These are phyloP conservation scores for Sebastiscus albofasciatus DNA, from an alignment of 2,797 vertebrate species.

Conservation along the genomic window DNA sequence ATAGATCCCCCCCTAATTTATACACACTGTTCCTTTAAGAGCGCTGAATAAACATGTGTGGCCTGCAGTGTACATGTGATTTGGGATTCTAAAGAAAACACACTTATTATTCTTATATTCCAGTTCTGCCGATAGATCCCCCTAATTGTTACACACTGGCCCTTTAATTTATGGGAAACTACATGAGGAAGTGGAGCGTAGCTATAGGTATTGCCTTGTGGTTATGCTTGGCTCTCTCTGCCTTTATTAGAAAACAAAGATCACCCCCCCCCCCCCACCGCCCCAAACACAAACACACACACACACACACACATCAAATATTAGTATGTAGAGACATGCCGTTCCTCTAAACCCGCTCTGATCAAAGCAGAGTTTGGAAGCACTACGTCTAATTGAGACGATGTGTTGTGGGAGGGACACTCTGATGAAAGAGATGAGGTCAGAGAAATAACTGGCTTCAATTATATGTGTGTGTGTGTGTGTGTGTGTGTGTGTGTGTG, in stretches of 20 bases:
- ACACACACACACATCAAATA: conserved; percentile 34
- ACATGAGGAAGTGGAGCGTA: background rate
- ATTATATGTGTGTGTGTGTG: conserved; percentile 30
- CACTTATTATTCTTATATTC: no score
- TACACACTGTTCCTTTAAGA: no score
- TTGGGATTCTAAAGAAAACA: no score
- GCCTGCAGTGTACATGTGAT: no score
- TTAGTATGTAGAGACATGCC: conserved; percentile 45
- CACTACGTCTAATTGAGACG: conserved; percentile 65
- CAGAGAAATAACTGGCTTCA: conserved; percentile 53
- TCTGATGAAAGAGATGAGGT: conserved; percentile 66
- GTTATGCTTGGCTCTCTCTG: conserved; percentile 22
- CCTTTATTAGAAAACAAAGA: conserved; percentile 44
- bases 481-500: background rate
- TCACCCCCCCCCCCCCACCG: background rate
- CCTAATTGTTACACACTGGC: no score
- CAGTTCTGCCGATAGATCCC: no score
- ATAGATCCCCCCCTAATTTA: no score
- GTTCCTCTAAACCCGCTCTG: conserved; percentile 46
- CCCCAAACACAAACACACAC: conserved; percentile 9
- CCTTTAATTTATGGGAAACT: conserved; percentile 16
- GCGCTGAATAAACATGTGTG: no score
- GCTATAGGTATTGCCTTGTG: conserved; percentile 26
- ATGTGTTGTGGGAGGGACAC: conserved; percentile 58
- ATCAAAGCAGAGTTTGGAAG: conserved; percentile 75